Base-by-base conservation (phyloP, 2,888 invertebrate species). In the Sturmia bella region DNA sequence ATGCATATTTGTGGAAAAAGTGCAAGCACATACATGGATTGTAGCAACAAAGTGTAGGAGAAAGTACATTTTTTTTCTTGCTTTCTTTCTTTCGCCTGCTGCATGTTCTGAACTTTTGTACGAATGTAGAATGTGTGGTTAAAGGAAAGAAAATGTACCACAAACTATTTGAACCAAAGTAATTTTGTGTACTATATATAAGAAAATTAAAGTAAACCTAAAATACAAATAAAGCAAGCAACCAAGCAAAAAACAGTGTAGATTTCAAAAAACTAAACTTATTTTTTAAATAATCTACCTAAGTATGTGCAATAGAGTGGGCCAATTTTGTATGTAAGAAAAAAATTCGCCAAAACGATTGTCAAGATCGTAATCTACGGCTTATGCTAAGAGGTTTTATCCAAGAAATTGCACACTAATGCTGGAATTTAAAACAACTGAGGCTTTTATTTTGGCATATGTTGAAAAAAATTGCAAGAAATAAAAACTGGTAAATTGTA, bases 1-100 rank as follows among this genome's bases (percentile, higher is more conserved):
- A 52, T 66, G 72, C 64, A 72, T 68, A 78, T 78, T 78, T 78
- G 64, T 57, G 57, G 27, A 64, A 72, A 72, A 52, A 56, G 27
- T 32, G 9, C 32, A 32, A 27, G 19, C 32, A 56, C n/a, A 12
- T 17, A 17, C 21, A 75, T 54, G 45, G 27, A 17, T 54, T 61
- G 37, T 13, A 19, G 17, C n/a, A 52, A 41, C 43, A 52, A 43
- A 24, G 41, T 19, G 0, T 15, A 59, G 19, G 61, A 54, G 63
- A 68, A 61, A 50, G 11, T 57, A 17, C 13, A 27, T 24, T 45
- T 13, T 50, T 13, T 17, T 12, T 54, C 15, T 32, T 9, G 4
- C n/a, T 41, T 52, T 13, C 19, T 11, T 17, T 13, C 12, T n/a
- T 59, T 24, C 12, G 21, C 3, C 7, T 48, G 45, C 13, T 64